Percentiles rank a stretch among this genome's conserved stretches.
phyloP scores from a whole-genome alignment of 2,113 vertebrate genomes.

The Oreocharis arfaki region DNA sequence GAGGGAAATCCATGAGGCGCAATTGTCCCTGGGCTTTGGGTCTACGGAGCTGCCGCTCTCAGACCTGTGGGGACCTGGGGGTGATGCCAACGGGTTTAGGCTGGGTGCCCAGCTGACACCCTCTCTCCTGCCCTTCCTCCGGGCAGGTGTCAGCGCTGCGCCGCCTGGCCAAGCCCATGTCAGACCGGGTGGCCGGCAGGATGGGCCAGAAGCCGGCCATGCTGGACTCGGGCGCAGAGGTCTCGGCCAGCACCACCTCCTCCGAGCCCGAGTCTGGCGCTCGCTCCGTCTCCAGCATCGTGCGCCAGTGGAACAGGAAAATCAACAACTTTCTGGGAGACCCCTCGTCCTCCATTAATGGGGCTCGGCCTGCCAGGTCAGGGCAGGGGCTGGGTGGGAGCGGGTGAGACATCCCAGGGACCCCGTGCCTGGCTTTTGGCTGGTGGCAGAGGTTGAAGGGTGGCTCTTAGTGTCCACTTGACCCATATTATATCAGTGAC shows the following conservation, averaged over 20 bases:
- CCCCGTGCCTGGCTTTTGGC: neutral
- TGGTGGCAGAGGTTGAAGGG: neutral
- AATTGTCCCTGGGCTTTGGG: neutral
- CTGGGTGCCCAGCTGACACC: neutral
- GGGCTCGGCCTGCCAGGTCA: constrained; percentile 71
- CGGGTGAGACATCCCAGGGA: neutral
- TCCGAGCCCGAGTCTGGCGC: constrained; percentile 80
- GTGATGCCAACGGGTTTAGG: neutral
- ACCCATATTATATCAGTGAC: neutral
- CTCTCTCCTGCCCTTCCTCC: neutral
- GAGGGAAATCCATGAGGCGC: neutral
- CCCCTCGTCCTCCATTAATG: constrained; percentile 63
- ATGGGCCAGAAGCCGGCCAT: constrained; percentile 59
- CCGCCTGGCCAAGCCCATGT: constrained; percentile 92
- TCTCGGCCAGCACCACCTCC: constrained; percentile 86
- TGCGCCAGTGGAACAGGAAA: constrained; percentile 95
- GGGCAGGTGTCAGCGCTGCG: constrained; percentile 84
- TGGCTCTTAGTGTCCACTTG: neutral
- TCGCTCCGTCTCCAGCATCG: constrained; percentile 89
- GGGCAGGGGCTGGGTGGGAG: neutral
- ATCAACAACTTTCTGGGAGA: constrained; percentile 85
- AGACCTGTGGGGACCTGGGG: neutral
- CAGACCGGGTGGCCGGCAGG: constrained; percentile 85
- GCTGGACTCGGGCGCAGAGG: constrained; percentile 84
- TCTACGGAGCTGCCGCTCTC: fast-evolving